Conservation (phyloP, 2,888 invertebrate species). For the Diarsia dahlii region DNA sequence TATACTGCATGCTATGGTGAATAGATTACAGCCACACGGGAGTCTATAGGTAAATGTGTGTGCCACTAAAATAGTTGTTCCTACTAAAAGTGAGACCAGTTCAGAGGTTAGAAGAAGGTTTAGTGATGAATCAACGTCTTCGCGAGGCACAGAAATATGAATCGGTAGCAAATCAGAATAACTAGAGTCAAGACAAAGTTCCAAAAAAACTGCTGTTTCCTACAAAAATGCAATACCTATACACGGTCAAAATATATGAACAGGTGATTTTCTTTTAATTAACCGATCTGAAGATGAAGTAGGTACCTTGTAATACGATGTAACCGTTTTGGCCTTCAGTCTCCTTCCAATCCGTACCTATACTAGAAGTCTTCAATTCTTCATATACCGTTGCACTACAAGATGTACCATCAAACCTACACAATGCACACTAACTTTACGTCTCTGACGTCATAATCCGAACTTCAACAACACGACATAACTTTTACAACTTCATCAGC, state of each 20-base stretch:
- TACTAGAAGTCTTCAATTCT: not conserved
- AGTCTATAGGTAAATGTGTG: not conserved
- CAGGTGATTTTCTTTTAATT: no score
- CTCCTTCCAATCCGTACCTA: not conserved
- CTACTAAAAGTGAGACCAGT: not conserved
- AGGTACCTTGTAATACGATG: no score
- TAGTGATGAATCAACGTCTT: not conserved
- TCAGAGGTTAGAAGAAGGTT: not conserved
- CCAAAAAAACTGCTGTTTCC: no score
- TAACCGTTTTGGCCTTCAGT: no score
- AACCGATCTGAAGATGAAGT: no score
- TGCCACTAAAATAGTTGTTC: no score
- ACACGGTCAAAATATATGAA: no score
- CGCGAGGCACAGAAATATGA: not conserved
- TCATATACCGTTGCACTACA: not conserved
- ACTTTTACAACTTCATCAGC: conserved; percentile 12
- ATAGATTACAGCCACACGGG: not conserved
- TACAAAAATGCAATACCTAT: no score
- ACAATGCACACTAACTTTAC: conserved; percentile 11
- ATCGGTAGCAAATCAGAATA: not conserved
- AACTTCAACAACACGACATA: conserved; percentile 12
- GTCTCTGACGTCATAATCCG: conserved; percentile 35
- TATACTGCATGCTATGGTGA: not conserved
- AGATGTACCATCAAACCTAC: not conserved
- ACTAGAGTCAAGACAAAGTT: not conserved